A percentile compares a stretch with the other conserved stretches of the same genome.
phyloP scores from a whole-genome alignment of 2,888 invertebrate genomes.

The Rhagophthalmus giganteus region DNA sequence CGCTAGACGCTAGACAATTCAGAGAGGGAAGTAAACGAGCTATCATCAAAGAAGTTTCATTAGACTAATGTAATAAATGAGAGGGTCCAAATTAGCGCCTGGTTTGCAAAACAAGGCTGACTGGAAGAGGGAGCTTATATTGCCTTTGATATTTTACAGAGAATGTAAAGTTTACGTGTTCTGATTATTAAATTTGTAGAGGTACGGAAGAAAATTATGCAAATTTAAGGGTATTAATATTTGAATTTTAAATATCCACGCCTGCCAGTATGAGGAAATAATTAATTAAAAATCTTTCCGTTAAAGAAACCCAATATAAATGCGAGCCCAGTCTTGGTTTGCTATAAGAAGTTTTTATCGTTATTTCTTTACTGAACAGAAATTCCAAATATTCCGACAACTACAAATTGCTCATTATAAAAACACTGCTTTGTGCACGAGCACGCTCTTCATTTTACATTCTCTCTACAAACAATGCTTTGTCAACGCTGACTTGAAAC shows the following conservation, averaged over 20 bases:
- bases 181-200: constrained; percentile 45
- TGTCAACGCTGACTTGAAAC: constrained; percentile 47
- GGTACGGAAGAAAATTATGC: constrained; percentile 42
- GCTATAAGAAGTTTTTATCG: constrained; percentile 11
- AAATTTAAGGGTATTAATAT: constrained; percentile 38
- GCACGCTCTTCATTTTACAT: constrained; percentile 48
- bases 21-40: constrained; percentile 40
- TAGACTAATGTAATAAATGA: constrained; percentile 50
- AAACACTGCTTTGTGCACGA: constrained; percentile 47
- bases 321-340: constrained; percentile 9
- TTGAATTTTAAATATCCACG: constrained; percentile 38
- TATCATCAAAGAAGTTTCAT: constrained; percentile 48
- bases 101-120: constrained; percentile 46
- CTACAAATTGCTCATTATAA: constrained; percentile 50
- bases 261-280: constrained; percentile 30
- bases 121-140: constrained; percentile 39
- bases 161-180: constrained; percentile 46
- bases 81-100: constrained; percentile 48
- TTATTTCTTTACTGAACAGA: constrained; percentile 28
- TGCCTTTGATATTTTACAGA: constrained; percentile 42
- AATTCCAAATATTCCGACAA: constrained; percentile 44
- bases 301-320: constrained; percentile 11
- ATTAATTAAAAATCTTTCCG: constrained; percentile 31
- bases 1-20: constrained; percentile 39
- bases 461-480: constrained; percentile 46